These are phyloP conservation scores for Etia nguti DNA, from an alignment of 2,113 vertebrate species.

Conservation along the genomic window DNA sequence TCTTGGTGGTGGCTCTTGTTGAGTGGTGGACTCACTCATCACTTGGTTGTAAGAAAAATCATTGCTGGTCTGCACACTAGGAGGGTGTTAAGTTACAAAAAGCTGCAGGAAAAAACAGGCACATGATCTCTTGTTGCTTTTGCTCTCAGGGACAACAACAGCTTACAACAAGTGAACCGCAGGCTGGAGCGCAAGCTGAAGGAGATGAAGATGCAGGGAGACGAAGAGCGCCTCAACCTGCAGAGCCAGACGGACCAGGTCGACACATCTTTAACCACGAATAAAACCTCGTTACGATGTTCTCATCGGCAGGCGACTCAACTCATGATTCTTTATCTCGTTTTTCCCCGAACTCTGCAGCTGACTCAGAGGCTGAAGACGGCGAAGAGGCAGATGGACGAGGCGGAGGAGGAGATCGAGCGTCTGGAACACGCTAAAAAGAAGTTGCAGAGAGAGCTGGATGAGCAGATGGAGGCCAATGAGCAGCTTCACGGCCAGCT, in stretches of 20 bases:
- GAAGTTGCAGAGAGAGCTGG: constrained; percentile 92
- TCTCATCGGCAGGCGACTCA: neutral
- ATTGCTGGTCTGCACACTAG: neutral
- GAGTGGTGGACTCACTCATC: neutral
- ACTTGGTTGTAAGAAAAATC: constrained; percentile 9
- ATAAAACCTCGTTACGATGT: neutral
- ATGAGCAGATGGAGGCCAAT: constrained; percentile 88
- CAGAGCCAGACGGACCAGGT: constrained; percentile 91
- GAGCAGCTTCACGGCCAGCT: constrained; percentile 87
- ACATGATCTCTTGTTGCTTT: constrained; percentile 5
- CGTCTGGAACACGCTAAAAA: constrained; percentile 86
- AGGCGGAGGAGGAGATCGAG: constrained; percentile 95
- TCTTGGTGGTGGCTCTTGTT: neutral
- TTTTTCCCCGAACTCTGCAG: constrained; percentile 60
- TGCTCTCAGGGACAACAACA: constrained; percentile 82
- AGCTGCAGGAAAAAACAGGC: neutral
- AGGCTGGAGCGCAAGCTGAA: constrained; percentile 92
- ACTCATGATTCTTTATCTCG: neutral
- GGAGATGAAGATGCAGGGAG: constrained; percentile 89
- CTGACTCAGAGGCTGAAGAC: constrained; percentile 89
- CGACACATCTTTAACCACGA: neutral
- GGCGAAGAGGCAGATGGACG: constrained; percentile 92
- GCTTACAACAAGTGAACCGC: constrained; percentile 86
- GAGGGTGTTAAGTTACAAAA: constrained; percentile 39
- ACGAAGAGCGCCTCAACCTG: constrained; percentile 85